Percentiles rank a stretch among this genome's conserved stretches.
Conservation (phyloP, 2,888 invertebrate genomes). For the Cataglyphis rosenhaueri region DNA sequence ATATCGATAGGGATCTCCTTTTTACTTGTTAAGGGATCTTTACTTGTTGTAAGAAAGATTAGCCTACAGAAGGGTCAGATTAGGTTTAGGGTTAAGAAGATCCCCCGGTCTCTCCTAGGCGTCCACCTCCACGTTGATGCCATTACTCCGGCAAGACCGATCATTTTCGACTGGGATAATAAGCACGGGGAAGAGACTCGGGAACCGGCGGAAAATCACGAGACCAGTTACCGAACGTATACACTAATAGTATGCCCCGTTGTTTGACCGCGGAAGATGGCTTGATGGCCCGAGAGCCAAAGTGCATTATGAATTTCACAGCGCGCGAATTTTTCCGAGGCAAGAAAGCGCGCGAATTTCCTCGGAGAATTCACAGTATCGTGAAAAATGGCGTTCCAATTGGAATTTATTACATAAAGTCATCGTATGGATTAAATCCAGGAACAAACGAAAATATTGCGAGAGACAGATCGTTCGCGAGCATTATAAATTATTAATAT, state of each 20-base stretch:
- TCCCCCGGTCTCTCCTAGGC: constrained; percentile 14
- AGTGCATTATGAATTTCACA: constrained; percentile 58
- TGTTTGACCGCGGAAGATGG: constrained; percentile 56
- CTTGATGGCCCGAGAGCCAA: constrained; percentile 32
- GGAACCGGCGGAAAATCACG: constrained; percentile 52
- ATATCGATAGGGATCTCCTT: not conserved
- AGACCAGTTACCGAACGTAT: constrained; percentile 57
- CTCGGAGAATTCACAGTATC: constrained; percentile 6
- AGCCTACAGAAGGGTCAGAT: constrained; percentile 22
- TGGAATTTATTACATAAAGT: constrained; percentile 5
- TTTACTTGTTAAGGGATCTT: constrained; percentile 11
- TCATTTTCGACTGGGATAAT: constrained; percentile 68
- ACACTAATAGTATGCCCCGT: constrained; percentile 59
- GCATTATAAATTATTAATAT: constrained; percentile 18
- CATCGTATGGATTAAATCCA: not conserved
- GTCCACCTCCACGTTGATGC: constrained; percentile 36
- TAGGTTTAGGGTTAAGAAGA: constrained; percentile 38
- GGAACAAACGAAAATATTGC: constrained; percentile 54
- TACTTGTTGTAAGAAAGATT: constrained; percentile 38
- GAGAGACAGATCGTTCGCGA: constrained; percentile 56
- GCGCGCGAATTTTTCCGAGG: constrained; percentile 10
- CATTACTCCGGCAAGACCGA: constrained; percentile 59
- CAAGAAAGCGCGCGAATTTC: not conserved
- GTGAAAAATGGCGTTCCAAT: not conserved
- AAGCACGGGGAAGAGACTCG: constrained; percentile 52